Conservation (phyloP, 2,797 vertebrate genomes). For the Callimico goeldii region DNA sequence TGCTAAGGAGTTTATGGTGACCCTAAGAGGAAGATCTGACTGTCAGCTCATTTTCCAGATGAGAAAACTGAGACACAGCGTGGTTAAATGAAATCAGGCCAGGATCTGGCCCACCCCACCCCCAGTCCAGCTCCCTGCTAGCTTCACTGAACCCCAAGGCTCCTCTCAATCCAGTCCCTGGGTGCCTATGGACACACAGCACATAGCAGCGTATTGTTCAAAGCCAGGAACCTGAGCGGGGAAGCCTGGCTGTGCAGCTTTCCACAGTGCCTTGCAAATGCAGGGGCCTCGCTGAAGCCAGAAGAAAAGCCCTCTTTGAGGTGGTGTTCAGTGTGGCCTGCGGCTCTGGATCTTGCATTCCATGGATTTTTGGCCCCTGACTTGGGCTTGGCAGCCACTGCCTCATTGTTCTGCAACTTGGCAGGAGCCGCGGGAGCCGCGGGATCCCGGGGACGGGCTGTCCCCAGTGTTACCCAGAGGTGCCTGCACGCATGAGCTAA, state of each 20-base stretch:
- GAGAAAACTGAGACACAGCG: not conserved
- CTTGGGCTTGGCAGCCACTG: constrained; percentile 52
- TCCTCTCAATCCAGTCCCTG: accelerated
- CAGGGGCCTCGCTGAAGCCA: not conserved
- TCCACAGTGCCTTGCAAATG: not conserved
- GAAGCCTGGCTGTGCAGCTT: accelerated
- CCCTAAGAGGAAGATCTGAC: not conserved
- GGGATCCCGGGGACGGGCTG: not conserved
- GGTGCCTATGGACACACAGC: not conserved
- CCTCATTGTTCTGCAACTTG: constrained; percentile 61
- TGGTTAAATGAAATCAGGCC: not conserved
- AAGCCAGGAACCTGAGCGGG: not conserved
- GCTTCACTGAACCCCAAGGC: accelerated
- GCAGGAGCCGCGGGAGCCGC: not conserved
- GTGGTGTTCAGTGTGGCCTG: not conserved
- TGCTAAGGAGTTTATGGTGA: not conserved
- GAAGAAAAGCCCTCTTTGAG: constrained; percentile 45
- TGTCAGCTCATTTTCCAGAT: not conserved
- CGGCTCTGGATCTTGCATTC: constrained; percentile 56
- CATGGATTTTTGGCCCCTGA: constrained; percentile 51
- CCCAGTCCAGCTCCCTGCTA: not conserved
- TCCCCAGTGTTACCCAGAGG: not conserved
- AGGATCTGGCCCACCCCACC: not conserved
- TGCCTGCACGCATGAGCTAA: accelerated
- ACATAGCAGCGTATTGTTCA: accelerated